phyloP scores from a whole-genome alignment of 2,797 vertebrate species.

The Meriones psammophilus region DNA sequence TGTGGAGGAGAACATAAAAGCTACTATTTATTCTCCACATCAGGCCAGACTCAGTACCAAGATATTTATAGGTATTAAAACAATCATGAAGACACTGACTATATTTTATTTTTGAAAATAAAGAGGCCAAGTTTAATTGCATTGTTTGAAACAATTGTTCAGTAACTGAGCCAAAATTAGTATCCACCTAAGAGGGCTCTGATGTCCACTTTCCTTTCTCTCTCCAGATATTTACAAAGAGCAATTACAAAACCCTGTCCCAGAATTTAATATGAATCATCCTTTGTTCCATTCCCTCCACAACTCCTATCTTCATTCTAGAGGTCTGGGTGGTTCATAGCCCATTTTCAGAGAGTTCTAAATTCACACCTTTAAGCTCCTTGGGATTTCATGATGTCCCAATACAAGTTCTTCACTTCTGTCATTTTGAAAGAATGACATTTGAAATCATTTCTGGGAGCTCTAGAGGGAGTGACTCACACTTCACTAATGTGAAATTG shows the following conservation, averaged over 20 bases:
- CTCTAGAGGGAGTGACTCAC: background rate
- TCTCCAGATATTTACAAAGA: background rate
- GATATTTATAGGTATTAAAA: background rate
- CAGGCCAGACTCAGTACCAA: background rate
- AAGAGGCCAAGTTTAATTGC: slow-evolving; percentile 1
- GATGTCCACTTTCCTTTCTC: background rate
- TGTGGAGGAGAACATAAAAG: background rate
- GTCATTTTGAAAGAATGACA: background rate
- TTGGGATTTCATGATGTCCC: slow-evolving; percentile 10
- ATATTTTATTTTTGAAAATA: background rate
- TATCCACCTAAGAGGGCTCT: background rate
- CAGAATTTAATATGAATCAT: background rate
- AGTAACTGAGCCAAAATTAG: background rate
- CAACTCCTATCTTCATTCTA: slow-evolving; percentile 4
- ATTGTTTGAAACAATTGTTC: background rate
- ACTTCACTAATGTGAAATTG: background rate
- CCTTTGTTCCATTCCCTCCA: rapidly evolving
- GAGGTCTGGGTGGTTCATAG: background rate
- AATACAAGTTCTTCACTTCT: background rate
- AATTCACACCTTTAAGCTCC: background rate
- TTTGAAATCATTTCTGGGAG: slow-evolving; percentile 32
- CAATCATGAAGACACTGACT: background rate
- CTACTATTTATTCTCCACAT: background rate
- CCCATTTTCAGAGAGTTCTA: slow-evolving; percentile 5
- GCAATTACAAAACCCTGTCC: background rate